Evolutionary conservation across 2,888 invertebrate genomes (phyloP).

Genomic region (Amblyteles armatorius): DNA sequence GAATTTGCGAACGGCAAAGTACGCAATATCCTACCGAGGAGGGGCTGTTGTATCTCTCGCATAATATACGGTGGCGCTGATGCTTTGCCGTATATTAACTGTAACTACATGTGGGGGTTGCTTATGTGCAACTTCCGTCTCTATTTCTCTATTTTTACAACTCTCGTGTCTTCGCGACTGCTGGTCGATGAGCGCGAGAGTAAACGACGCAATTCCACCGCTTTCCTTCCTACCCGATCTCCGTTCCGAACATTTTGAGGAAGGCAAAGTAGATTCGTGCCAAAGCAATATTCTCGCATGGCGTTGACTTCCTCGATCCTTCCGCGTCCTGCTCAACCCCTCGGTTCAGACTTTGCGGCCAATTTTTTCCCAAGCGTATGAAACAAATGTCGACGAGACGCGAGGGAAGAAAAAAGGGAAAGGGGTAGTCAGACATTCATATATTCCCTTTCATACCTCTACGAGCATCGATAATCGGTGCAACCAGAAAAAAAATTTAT

Average conservation of each 20-base stretch:
- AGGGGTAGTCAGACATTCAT: background rate
- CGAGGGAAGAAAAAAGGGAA: background rate
- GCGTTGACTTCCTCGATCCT: conserved; percentile 38
- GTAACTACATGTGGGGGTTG: background rate
- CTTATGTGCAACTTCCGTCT: conserved; percentile 3
- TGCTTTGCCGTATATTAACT: no score
- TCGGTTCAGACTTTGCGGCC: conserved; percentile 3
- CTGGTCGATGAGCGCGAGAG: conserved; percentile 50
- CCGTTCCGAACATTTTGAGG: conserved; percentile 30
- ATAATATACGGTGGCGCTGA: background rate
- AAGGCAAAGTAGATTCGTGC: conserved; percentile 53
- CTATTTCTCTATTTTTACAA: conserved; percentile 29
- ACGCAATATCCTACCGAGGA: background rate
- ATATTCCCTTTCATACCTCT: no score
- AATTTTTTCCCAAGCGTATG: conserved; percentile 40
- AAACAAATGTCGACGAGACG: background rate
- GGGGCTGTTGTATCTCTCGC: background rate
- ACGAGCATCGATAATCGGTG: no score
- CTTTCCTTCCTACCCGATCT: conserved; percentile 9
- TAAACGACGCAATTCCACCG: conserved; percentile 61
- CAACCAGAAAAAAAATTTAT: background rate
- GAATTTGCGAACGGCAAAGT: background rate
- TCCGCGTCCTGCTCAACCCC: background rate
- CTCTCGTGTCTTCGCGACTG: conserved; percentile 29
- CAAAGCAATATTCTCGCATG: conserved; percentile 60